Percentiles rank a stretch among this genome's conserved stretches.
Conservation (phyloP, 2,113 vertebrate genomes). For the Silurus meridionalis region DNA sequence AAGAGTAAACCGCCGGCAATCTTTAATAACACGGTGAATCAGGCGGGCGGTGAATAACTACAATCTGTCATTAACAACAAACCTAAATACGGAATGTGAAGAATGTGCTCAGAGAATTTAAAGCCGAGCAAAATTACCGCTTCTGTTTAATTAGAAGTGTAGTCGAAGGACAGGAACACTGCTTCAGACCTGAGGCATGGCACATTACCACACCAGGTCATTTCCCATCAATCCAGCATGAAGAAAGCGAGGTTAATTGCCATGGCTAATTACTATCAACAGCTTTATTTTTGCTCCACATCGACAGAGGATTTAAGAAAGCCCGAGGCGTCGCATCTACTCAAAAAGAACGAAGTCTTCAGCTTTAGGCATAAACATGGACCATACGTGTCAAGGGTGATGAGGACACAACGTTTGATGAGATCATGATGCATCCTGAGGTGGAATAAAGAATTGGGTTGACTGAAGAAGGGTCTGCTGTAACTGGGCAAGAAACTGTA, state of each 20-base stretch:
- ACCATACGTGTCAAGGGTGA: conserved; percentile 31
- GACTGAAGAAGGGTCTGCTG: neutral
- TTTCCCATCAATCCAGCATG: conserved; percentile 47
- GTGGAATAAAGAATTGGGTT: neutral
- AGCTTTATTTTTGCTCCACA: conserved; percentile 37
- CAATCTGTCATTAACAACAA: conserved; percentile 22
- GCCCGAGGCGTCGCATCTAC: conserved; percentile 15
- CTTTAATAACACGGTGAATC: conserved; percentile 57
- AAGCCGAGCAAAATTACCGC: conserved; percentile 29
- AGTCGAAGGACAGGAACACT: conserved; percentile 7
- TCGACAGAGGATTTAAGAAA: neutral
- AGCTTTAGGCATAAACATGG: conserved; percentile 45
- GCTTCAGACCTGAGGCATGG: conserved; percentile 30
- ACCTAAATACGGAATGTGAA: conserved; percentile 32
- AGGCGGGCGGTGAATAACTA: conserved; percentile 40
- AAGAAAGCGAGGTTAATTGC: conserved; percentile 24
- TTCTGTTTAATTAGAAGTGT: conserved; percentile 8
- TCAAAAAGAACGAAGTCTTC: conserved; percentile 1
- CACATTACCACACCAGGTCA: conserved; percentile 34
- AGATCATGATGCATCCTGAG: neutral
- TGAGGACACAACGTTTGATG: conserved; percentile 35
- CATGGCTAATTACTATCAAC: conserved; percentile 56
- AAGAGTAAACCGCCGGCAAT: conserved; percentile 39
- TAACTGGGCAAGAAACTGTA: neutral
- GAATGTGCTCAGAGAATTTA: conserved; percentile 42